phyloP scores from a whole-genome alignment of 1,140 invertebrate genomes.

The Drosophila saltans region DNA sequence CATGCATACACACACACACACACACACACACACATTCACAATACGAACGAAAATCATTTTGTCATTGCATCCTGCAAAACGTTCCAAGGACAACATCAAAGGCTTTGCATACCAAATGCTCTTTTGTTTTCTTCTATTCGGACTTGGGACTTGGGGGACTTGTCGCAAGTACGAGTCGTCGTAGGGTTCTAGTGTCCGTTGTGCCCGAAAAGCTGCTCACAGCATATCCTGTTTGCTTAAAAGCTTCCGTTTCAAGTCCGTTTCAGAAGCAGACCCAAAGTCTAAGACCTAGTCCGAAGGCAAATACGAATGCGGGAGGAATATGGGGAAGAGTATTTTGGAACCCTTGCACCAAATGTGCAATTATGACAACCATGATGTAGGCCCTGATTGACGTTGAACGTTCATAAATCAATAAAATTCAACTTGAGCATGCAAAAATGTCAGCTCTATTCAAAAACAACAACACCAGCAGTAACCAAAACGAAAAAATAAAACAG shows the following conservation, averaged over 20 bases:
- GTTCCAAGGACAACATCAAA: constrained; percentile 73
- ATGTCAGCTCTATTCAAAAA: constrained; percentile 49
- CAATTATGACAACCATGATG: constrained; percentile 64
- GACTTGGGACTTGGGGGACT: constrained; percentile 51
- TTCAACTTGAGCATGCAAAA: constrained; percentile 73
- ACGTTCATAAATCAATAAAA: constrained; percentile 73
- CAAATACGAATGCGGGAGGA: background rate
- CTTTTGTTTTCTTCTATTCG: constrained; percentile 63
- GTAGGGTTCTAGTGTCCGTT: constrained; percentile 37
- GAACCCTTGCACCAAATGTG: constrained; percentile 69
- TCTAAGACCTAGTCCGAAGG: background rate
- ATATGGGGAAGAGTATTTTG: background rate
- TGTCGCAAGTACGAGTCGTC: constrained; percentile 47
- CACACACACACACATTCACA: background rate
- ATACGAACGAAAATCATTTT: constrained; percentile 11
- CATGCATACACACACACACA: background rate
- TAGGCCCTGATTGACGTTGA: constrained; percentile 60
- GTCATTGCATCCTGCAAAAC: constrained; percentile 13
- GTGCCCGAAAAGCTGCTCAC: constrained; percentile 64
- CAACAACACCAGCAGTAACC: constrained; percentile 16
- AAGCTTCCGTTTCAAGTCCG: constrained; percentile 64
- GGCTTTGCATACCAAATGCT: constrained; percentile 78
- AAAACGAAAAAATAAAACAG: no score
- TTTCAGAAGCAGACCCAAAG: constrained; percentile 11
- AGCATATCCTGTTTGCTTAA: constrained; percentile 79